Evolutionary conservation across 1,140 invertebrate species (phyloP), one percentile per base, ranked within the genome.

Genomic region (Hycleus cichorii): DNA sequence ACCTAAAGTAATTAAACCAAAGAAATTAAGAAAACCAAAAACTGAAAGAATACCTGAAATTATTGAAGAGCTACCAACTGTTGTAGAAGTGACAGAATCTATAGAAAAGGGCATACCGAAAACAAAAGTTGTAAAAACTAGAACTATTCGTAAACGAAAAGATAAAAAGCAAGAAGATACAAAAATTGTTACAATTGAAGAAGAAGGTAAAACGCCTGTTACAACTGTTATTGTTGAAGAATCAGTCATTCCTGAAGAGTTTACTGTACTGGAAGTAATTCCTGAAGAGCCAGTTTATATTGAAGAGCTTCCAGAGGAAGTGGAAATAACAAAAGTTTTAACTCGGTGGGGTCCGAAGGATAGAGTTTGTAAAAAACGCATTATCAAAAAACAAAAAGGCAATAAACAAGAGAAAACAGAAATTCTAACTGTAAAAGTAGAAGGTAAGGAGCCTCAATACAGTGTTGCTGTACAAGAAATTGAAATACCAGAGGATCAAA

Each of bases 241-340:
- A 49, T 55, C 65, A 47, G 52, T 57, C 57, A 39, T 49, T 32
- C n/a, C 46, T 52, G 57, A 65, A 65, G 50, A 53, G 8, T 12
- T 11, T 4, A 5, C 5, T 9, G 12, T 59, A 1, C 40, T 11
- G 6, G 49, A 60, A 51, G 12, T 32, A 32, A 32, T 53, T 45
- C 32, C n/a, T 6, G 25, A 42, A 24, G 8, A 65, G 55, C 50
- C 58, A 11, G 72, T 64, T 55, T 64, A 68, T 39, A 66, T 71
- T 25, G 69, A 75, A 67, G 69, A 72, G 47, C 63, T 73, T 10
- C 65, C 65, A 6, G 65, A 75, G n/a, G 71, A 74, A 56, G 47
- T 71, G 7, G 32, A 32, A 32, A 7, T 32, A 5, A 4, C 4
- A 32, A 32, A 32, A 32, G 32, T 32, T 7, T 32, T 32, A 32